Percentiles rank a stretch among this genome's conserved stretches.
Conservation (phyloP, 2,113 vertebrate species). For the Halichoeres trimaculatus region DNA sequence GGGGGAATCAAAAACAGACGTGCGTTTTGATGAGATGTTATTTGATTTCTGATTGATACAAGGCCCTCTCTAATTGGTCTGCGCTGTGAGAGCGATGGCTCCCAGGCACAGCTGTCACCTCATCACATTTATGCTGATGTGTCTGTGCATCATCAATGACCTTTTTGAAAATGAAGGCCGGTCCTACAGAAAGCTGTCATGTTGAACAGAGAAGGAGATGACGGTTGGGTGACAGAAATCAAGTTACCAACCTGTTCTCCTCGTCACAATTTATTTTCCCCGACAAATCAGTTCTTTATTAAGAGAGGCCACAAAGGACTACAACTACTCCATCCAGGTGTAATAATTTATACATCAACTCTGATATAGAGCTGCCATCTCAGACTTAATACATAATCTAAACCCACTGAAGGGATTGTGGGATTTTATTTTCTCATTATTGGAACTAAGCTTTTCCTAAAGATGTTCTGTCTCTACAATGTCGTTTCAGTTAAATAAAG, state of each 20-base stretch:
- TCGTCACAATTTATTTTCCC: slow-evolving; percentile 48
- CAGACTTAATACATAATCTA: background rate
- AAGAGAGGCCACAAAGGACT: slow-evolving; percentile 40
- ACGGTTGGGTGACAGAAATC: slow-evolving; percentile 38
- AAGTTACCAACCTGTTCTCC: slow-evolving; percentile 43
- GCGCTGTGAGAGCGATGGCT: slow-evolving; percentile 66
- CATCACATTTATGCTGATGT: slow-evolving; percentile 65
- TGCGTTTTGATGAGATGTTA: slow-evolving; percentile 77
- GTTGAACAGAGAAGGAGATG: slow-evolving; percentile 48
- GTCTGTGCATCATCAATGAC: slow-evolving; percentile 73
- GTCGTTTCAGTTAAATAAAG: too few species aligned
- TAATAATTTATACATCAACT: slow-evolving; percentile 10
- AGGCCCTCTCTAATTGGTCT: slow-evolving; percentile 74
- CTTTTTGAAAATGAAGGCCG: slow-evolving; percentile 71
- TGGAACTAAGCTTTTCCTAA: too few species aligned
- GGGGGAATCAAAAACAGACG: slow-evolving; percentile 61
- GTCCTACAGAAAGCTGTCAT: slow-evolving; percentile 56
- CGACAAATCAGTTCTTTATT: slow-evolving; percentile 30
- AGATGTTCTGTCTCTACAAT: too few species aligned
- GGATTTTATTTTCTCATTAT: too few species aligned
- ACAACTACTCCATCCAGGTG: background rate
- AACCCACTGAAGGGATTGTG: background rate
- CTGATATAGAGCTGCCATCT: background rate
- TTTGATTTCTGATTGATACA: slow-evolving; percentile 80
- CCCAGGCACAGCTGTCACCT: slow-evolving; percentile 73